phyloP scores from a whole-genome alignment of 2,888 invertebrate species.

The Ephialtes manifestator region DNA sequence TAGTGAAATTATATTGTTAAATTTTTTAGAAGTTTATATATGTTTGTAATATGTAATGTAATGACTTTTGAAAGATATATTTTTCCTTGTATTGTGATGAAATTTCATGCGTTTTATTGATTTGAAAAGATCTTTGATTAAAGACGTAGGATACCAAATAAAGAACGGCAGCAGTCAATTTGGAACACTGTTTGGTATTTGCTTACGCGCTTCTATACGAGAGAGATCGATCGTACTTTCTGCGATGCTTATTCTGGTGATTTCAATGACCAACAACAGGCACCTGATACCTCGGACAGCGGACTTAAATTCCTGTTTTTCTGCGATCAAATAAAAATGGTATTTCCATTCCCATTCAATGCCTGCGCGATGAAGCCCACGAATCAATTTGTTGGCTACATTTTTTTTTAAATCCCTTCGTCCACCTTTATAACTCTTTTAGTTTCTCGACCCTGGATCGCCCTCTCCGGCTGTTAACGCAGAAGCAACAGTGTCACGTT shows the following conservation, averaged over 20 bases:
- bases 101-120: not conserved
- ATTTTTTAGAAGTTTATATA: too few species aligned
- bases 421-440: not conserved
- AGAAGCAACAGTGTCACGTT: conserved; percentile 73
- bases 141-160: not conserved
- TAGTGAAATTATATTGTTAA: too few species aligned
- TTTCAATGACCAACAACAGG: conserved; percentile 48
- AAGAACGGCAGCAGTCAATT: too few species aligned
- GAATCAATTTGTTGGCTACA: conserved; percentile 3
- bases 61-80: too few species aligned
- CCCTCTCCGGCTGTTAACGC: conserved; percentile 18
- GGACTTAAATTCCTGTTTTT: not conserved
- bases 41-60: too few species aligned
- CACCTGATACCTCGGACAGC: not conserved
- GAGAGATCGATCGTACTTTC: not conserved
- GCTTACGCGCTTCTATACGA: not conserved
- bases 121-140: not conserved
- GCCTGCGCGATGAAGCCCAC: not conserved
- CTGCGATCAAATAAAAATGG: not conserved
- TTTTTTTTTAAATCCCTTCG: conserved; percentile 4
- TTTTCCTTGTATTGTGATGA: too few species aligned
- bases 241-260: conserved; percentile 14
- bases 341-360: not conserved
- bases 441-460: not conserved
- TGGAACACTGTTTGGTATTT: too few species aligned